Evolutionary conservation across 2,888 invertebrate species (phyloP).

Genomic region (Ashinkailepas kermadecensis): DNA sequence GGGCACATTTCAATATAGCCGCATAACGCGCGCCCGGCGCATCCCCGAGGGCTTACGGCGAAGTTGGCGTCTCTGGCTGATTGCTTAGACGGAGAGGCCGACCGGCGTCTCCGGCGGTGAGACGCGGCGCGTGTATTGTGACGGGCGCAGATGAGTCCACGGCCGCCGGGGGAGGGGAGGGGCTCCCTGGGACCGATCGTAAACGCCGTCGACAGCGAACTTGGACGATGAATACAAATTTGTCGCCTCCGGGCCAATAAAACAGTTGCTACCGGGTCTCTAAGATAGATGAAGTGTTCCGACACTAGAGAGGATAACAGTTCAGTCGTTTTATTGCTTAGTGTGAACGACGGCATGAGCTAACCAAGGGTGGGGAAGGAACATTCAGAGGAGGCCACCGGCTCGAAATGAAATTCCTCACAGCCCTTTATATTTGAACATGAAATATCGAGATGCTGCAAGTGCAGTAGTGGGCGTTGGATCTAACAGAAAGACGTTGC

Average conservation of each 20-base stretch:
- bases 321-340: neutral
- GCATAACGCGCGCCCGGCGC: neutral
- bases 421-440: too few species aligned
- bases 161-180: too few species aligned
- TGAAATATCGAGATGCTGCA: too few species aligned
- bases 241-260: neutral
- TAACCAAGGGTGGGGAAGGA: too few species aligned
- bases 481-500: too few species aligned
- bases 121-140: neutral
- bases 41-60: neutral
- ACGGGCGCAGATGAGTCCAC: neutral
- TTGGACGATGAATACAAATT: constrained; percentile 10
- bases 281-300: neutral
- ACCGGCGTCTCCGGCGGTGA: neutral
- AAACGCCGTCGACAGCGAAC: neutral
- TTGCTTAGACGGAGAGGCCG: neutral
- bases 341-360: neutral
- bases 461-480: too few species aligned
- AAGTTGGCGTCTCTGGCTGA: neutral
- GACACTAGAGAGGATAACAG: neutral
- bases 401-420: too few species aligned
- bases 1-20: constrained; percentile 10
- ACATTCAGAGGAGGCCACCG: too few species aligned
- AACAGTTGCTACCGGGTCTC: neutral
- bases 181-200: neutral